phyloP scores from a whole-genome alignment of 1,140 invertebrate species.

The Drosophila guanche region DNA sequence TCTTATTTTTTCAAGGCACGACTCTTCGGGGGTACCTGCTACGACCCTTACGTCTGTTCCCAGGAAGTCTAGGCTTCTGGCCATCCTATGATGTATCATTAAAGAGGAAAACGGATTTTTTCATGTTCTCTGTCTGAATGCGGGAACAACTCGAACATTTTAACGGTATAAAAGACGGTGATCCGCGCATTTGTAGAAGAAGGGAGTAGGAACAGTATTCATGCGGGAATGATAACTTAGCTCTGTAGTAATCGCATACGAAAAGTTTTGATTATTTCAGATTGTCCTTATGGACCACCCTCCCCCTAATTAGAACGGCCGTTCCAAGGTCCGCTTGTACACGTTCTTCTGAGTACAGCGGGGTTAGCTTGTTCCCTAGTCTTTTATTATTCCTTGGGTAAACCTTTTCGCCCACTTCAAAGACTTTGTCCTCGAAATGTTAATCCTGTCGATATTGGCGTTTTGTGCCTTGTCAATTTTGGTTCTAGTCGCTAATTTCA shows the following conservation, averaged over 20 bases:
- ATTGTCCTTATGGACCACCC: slow-evolving; percentile 11
- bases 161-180: slow-evolving; percentile 18
- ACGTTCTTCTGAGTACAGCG: too few species aligned
- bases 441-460: not conserved
- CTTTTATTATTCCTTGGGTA: not conserved
- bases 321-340: too few species aligned
- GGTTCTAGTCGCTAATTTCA: not conserved
- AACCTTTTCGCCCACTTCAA: slow-evolving; percentile 3
- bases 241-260: not conserved
- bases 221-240: not conserved
- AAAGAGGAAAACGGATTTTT: slow-evolving; percentile 3
- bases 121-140: slow-evolving; percentile 12
- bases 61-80: not conserved
- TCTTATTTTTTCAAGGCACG: slow-evolving; percentile 8
- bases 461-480: slow-evolving; percentile 5
- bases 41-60: slow-evolving; percentile 8
- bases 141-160: slow-evolving; percentile 5
- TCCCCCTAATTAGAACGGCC: too few species aligned
- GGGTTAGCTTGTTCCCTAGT: not conserved
- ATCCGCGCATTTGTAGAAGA: too few species aligned
- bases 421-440: slow-evolving; percentile 3
- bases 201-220: slow-evolving; percentile 13
- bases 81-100: not conserved
- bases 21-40: slow-evolving; percentile 13
- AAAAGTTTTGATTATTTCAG: not conserved